Evolutionary conservation across 2,888 invertebrate species (phyloP), one percentile per base, ranked within the genome.

Genomic region (Blastobasis lacticolella): DNA sequence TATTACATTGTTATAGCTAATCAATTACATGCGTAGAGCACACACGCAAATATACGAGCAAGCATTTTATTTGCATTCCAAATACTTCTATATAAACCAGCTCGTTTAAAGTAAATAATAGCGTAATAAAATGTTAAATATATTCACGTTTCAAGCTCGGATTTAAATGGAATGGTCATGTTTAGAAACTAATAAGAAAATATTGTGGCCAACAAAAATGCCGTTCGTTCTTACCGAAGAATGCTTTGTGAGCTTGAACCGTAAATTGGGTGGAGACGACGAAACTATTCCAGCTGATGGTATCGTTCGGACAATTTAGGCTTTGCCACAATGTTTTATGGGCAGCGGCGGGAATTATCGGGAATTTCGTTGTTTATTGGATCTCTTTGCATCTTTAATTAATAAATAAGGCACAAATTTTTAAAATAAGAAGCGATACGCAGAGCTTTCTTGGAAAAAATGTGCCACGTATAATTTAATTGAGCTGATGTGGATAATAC

Each of bases 101-200:
- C 56, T 54, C 40, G 48, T 58, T 48, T 54, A 70, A 71, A 75
- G 71, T 74, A 72, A 78, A 77, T 78, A 75, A 81, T 73, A 71
- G 74, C 63, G 66, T 56, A 69, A 78, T 79, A 80, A 79, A 81
- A 77, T 66, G 64, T 75, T 73, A 67, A 80, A 76, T 71, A 73
- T 77, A 78, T 76, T 71, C 70, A 70, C 57, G 68, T 62, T 65
- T 66, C 64, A 69, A 69, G 64, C 61, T 65, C 62, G 71, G 72
- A 68, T 76, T 77, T 71, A 75, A 81, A 80, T 76, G 79, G 76
- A 79, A 82, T 81, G 80, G 69, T 75, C 75, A 75, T 83, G 81
- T 85, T 83, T 81, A 71, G 75, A 73, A 77, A 80, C 75, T 75
- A 69, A 75, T 75, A 77, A 75, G 75, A 79, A 23, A 23, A 78